phyloP scores from a whole-genome alignment of 2,797 vertebrate genomes.

The Mastacembelus armatus region DNA sequence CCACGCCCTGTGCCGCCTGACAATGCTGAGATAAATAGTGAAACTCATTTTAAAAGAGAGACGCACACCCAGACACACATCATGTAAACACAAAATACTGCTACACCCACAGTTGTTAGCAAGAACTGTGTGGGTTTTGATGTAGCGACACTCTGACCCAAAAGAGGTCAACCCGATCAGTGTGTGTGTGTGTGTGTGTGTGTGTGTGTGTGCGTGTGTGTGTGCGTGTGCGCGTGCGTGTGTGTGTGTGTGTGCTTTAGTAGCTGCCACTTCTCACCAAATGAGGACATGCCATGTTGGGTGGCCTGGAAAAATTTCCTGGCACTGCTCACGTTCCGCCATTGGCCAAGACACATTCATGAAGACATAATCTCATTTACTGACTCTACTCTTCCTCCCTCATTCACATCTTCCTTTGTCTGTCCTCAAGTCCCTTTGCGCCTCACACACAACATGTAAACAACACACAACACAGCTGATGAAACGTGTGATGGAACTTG shows the following conservation, averaged over 20 bases:
- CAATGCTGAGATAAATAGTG: constrained; percentile 1
- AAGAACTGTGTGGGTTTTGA: constrained; percentile 3
- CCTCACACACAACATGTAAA: constrained; percentile 2
- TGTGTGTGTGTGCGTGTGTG: constrained; percentile 1
- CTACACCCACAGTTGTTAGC: constrained; percentile 1
- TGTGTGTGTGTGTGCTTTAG: constrained; percentile 44
- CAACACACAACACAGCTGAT: background rate
- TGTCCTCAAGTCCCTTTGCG: background rate
- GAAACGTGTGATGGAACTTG: background rate
- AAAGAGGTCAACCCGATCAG: background rate
- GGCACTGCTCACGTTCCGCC: constrained; percentile 49
- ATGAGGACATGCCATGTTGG: constrained; percentile 59
- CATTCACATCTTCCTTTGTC: constrained; percentile 15
- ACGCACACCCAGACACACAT: background rate
- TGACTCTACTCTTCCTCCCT: constrained; percentile 26
- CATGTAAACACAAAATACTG: constrained; percentile 10
- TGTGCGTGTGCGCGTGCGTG: constrained; percentile 4
- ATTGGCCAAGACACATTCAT: constrained; percentile 45
- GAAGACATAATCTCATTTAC: constrained; percentile 56
- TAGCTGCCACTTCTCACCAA: constrained; percentile 58
- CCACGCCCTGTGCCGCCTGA: constrained; percentile 9
- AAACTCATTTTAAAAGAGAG: background rate
- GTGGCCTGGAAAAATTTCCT: constrained; percentile 69
- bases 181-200: constrained; percentile 11
- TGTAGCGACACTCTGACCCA: constrained; percentile 3